A percentile compares a stretch with the other conserved stretches of the same genome.
These are phyloP conservation scores for Drosophila pseudoananassae DNA, from an alignment of 1,140 invertebrate species.

Conservation along the genomic window DNA sequence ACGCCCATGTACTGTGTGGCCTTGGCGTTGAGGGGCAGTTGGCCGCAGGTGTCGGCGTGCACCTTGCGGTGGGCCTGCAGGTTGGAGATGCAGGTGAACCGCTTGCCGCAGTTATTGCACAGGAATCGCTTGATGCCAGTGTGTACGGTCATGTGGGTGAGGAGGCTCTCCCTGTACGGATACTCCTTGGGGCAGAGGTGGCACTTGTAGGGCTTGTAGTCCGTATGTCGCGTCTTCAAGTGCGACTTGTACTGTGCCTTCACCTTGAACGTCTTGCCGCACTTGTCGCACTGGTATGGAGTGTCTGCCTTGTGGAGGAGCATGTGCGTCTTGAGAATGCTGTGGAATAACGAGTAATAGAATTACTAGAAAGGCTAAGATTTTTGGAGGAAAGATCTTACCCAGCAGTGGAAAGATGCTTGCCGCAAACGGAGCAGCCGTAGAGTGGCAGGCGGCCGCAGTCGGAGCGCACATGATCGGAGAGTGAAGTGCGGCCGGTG, in stretches of 20 bases:
- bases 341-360: not conserved
- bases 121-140: constrained; percentile 85
- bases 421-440: constrained; percentile 80
- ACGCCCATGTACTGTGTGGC: constrained; percentile 82
- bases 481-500: constrained; percentile 77
- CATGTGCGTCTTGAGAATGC: constrained; percentile 83
- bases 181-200: constrained; percentile 86
- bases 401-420: constrained; percentile 82
- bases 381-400: not conserved
- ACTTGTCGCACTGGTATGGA: constrained; percentile 82
- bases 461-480: constrained; percentile 82
- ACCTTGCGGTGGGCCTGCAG: constrained; percentile 84
- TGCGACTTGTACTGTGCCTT: constrained; percentile 90
- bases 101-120: constrained; percentile 84
- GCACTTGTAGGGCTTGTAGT: constrained; percentile 89
- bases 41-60: constrained; percentile 78
- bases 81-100: constrained; percentile 85
- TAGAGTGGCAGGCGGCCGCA: constrained; percentile 80
- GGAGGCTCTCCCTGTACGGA: constrained; percentile 85
- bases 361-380: not conserved
- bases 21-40: constrained; percentile 74
- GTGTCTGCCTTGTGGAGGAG: constrained; percentile 81
- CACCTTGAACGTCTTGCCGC: constrained; percentile 84
- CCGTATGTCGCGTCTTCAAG: constrained; percentile 87
- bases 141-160: constrained; percentile 85